These are phyloP conservation scores for Clanis bilineata DNA, from an alignment of 2,888 invertebrate genomes.

Conservation along the genomic window DNA sequence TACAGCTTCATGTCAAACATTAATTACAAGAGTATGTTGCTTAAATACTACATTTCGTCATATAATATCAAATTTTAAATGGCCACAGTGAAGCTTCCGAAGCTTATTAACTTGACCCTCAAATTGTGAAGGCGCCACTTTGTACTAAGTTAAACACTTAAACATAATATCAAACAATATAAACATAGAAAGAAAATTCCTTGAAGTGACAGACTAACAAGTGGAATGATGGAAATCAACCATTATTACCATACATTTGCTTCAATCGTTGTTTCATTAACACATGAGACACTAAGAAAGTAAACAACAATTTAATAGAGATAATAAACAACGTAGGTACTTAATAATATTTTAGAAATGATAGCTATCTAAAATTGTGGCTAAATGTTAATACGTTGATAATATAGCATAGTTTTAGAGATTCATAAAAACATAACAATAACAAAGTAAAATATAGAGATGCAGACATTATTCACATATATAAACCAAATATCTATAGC, in stretches of 20 bases:
- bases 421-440: conserved; percentile 16
- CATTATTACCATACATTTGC: conserved; percentile 28
- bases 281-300: neutral
- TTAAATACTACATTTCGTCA: conserved; percentile 60
- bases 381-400: conserved; percentile 2
- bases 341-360: conserved; percentile 3
- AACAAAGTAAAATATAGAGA: conserved; percentile 13
- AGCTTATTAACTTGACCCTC: conserved; percentile 55
- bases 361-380: conserved; percentile 12
- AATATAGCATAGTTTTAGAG: conserved; percentile 9
- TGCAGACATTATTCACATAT: neutral
- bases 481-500: neutral
- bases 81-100: conserved; percentile 71
- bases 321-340: conserved; percentile 9
- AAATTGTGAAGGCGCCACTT: conserved; percentile 62
- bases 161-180: conserved; percentile 49
- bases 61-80: conserved; percentile 71
- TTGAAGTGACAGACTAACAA: conserved; percentile 72
- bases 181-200: conserved; percentile 44
- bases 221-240: conserved; percentile 56
- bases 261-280: conserved; percentile 23
- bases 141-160: conserved; percentile 72
- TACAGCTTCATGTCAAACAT: conserved; percentile 65
- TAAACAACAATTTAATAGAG: conserved; percentile 7
- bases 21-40: conserved; percentile 63